Evolutionary conservation across 2,113 vertebrate species (phyloP), one percentile per base, ranked within the genome.

Genomic region (Syrmaticus mikado): DNA sequence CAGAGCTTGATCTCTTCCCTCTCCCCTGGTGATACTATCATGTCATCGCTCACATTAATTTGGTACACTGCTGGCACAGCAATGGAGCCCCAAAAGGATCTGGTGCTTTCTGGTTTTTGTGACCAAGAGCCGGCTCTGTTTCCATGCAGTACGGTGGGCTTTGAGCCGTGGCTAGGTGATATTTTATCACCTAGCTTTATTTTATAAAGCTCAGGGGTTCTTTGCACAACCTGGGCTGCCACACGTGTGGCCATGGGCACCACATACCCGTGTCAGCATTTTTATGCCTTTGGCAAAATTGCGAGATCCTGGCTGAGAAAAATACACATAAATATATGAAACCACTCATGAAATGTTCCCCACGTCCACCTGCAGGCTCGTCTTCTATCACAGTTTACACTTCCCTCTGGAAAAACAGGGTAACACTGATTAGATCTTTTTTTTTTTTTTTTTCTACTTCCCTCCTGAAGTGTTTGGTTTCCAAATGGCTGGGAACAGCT

Each of bases 401-500:
- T 92, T 93, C 79, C 92, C 61, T 1, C 77, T 94, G 92, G 93
- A 93, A 92, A 94, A 95, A 85, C 77, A 84, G 50, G 36, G 90
- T 82, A 89, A 75, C 93, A 50, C 57, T 65, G 91, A 93, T 90
- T n/a, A 89, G 89, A 83, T 85, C 79, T 75, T 57, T 83, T 38
- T 38, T 38, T 89, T 70, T 48, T 48, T 22, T 48, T 52, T 30
- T 27, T 53, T 3, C 27, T 65, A 67, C 77, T 95, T 85, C 73
- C 80, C 89, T 91, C 77, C 91, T 79, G 53, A 90, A 95, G 85
- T 21, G 85, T 88, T 86, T 76, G 82, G 66, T 91, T 94, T 86
- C 91, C 87, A 79, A 93, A 62, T n/a, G 94, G 79, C 87, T 13
- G 8, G 62, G 89, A 96, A 71, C 95, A 96, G 95, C 95, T 97